phyloP scores from a whole-genome alignment of 30 jellyfish, hydroid and myxozoan genomes.

The Sanderia malayensis region DNA sequence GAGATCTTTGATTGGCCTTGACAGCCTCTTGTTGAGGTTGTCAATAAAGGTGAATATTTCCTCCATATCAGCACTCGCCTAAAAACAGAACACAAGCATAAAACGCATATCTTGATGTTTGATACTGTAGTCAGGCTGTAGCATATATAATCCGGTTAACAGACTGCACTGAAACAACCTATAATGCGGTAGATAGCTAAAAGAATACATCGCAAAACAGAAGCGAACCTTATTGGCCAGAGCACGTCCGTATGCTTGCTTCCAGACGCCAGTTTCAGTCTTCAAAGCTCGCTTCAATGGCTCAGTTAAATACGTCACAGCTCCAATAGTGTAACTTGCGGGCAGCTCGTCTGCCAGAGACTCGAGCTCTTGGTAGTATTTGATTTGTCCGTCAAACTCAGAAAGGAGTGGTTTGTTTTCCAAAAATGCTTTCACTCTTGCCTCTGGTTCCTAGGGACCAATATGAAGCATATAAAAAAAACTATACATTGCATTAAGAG shows the following conservation, averaged over 20 bases:
- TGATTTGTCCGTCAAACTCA: conserved; percentile 64
- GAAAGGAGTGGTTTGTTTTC: conserved; percentile 65
- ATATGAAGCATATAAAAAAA: too few species aligned
- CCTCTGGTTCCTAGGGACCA: conserved; percentile 68
- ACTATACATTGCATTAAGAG: too few species aligned
- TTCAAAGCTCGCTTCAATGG: conserved; percentile 75
- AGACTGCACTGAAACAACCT: too few species aligned
- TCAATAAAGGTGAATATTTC: conserved; percentile 73
- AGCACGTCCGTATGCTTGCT: conserved; percentile 87
- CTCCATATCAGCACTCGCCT: conserved; percentile 86
- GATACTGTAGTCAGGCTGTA: too few species aligned
- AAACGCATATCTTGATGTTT: too few species aligned
- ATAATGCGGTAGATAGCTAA: too few species aligned
- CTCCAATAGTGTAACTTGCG: conserved; percentile 71
- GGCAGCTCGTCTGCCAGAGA: conserved; percentile 59
- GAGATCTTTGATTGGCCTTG: conserved; percentile 80
- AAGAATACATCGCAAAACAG: too few species aligned
- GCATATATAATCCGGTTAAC: too few species aligned
- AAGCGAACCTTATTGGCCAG: conserved; percentile 66
- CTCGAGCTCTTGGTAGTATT: conserved; percentile 62
- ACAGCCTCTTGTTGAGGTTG: conserved; percentile 59
- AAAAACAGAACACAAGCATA: too few species aligned
- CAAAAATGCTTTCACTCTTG: conserved; percentile 55
- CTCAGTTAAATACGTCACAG: conserved; percentile 67
- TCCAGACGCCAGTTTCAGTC: conserved; percentile 83